Percentiles rank a stretch among this genome's conserved stretches.
Conservation (phyloP, 2,113 vertebrate species). For the Heliornis fulica region DNA sequence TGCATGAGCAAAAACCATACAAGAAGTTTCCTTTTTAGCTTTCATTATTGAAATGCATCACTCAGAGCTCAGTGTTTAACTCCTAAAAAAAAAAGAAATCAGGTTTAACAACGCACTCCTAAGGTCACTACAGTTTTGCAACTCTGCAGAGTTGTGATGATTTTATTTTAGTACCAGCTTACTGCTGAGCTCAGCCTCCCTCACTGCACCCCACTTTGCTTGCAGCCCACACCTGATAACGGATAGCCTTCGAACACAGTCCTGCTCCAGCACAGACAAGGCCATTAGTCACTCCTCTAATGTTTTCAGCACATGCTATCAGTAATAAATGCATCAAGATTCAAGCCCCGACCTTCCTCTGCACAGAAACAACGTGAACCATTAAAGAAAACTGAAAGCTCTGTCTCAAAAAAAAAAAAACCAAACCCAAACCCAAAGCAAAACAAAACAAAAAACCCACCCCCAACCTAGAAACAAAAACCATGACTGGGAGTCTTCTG, state of each 20-base stretch:
- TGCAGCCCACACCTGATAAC: background rate
- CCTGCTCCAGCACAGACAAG: background rate
- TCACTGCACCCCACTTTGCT: fast-evolving
- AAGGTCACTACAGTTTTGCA: background rate
- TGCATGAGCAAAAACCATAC: background rate
- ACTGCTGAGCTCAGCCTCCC: background rate
- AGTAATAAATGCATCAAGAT: background rate
- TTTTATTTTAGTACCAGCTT: background rate
- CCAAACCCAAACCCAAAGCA: too few relatives aligned
- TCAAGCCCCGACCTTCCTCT: background rate
- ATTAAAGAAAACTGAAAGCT: background rate
- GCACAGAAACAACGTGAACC: background rate
- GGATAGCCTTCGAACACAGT: background rate
- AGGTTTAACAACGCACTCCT: background rate
- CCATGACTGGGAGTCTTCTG: background rate
- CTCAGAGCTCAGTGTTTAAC: background rate
- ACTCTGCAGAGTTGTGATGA: background rate
- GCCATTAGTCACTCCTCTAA: background rate
- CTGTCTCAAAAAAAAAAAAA: background rate
- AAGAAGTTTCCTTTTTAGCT: background rate
- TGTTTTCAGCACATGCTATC: background rate
- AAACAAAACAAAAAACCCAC: too few relatives aligned
- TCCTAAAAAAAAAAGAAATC: background rate
- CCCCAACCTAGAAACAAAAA: background rate
- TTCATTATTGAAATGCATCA: background rate